phyloP scores from a whole-genome alignment of 2,113 vertebrate species.

The Meriones unguiculatus region DNA sequence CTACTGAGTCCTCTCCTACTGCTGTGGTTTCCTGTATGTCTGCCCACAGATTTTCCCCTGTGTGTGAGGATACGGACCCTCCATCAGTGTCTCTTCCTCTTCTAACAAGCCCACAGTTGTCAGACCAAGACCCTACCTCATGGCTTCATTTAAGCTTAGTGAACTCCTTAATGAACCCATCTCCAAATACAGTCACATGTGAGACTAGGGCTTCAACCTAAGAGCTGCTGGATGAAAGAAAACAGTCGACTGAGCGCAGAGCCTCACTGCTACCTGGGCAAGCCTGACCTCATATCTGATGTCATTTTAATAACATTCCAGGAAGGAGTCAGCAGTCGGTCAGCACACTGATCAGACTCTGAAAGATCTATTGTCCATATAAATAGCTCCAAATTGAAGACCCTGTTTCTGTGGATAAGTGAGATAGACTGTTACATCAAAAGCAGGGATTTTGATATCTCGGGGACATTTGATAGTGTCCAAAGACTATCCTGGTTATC shows the following conservation, averaged over 20 bases:
- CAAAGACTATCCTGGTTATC: neutral
- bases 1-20: neutral
- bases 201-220: neutral
- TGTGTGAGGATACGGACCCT: neutral
- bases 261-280: neutral
- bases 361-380: neutral
- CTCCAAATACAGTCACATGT: neutral
- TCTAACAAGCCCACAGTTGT: neutral
- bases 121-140: neutral
- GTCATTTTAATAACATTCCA: neutral
- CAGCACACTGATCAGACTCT: neutral
- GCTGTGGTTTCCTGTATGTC: neutral
- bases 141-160: neutral
- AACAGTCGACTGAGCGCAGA: neutral
- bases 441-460: neutral
- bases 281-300: neutral
- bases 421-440: neutral
- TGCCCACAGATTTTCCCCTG: neutral
- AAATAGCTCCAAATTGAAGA: neutral
- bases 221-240: neutral
- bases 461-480: neutral
- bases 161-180: neutral
- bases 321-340: neutral
- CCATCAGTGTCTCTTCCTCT: neutral
- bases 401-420: neutral